A percentile compares a stretch with the other conserved stretches of the same genome.
phyloP scores from a whole-genome alignment of 2,888 invertebrate species.

The Dryomyza anilis region DNA sequence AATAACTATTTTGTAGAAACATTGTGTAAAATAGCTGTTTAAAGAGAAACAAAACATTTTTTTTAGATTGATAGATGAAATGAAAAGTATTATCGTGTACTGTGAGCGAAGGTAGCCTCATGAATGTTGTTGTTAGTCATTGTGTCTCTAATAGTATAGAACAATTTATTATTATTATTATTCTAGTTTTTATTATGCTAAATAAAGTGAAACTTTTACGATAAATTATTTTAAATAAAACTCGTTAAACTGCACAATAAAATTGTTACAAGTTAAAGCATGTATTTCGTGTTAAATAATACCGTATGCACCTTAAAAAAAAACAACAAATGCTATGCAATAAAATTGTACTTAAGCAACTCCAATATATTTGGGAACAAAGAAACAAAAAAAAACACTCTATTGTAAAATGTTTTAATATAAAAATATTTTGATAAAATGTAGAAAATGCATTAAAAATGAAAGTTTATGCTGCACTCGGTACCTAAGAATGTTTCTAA shows the following conservation, averaged over 20 bases:
- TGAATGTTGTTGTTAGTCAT: not conserved
- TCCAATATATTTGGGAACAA: slow-evolving; percentile 31
- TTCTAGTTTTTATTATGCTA: not conserved
- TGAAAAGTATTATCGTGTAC: not conserved
- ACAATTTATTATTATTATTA: not conserved
- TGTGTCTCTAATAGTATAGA: slow-evolving; percentile 1
- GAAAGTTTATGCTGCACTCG: too few relatives aligned
- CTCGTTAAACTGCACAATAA: not conserved
- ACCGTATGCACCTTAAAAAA: not conserved
- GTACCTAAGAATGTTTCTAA: too few relatives aligned
- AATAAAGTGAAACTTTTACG: not conserved
- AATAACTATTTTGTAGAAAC: not conserved
- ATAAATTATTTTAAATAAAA: not conserved
- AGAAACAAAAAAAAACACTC: slow-evolving; percentile 35
- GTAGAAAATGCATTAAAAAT: too few relatives aligned
- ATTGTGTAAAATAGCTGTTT: not conserved
- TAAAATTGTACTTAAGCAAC: slow-evolving; percentile 6
- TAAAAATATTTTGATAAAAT: too few relatives aligned
- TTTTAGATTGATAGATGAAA: not conserved
- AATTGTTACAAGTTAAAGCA: not conserved
- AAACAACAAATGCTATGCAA: not conserved
- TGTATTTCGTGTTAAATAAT: not conserved
- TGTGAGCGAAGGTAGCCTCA: too few relatives aligned
- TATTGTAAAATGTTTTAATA: too few relatives aligned
- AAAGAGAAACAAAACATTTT: not conserved